Evolutionary conservation across 2,113 vertebrate species (phyloP).

Genomic region (Microtus pennsylvanicus): DNA sequence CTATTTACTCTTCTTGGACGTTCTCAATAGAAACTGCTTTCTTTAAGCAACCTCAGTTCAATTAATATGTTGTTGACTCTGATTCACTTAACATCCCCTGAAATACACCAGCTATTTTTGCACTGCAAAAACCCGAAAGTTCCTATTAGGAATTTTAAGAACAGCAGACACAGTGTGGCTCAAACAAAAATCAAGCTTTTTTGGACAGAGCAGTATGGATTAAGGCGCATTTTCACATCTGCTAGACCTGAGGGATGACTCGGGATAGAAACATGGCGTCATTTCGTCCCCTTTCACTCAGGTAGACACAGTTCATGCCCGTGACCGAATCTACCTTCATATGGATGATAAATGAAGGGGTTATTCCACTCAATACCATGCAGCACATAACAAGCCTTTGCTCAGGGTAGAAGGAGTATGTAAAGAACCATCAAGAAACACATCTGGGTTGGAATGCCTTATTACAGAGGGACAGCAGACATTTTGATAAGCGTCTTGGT

Average conservation of each 20-base stretch:
- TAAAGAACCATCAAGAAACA: not conserved
- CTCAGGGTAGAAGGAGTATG: not conserved
- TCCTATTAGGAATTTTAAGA: slow-evolving; percentile 42
- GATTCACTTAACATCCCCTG: slow-evolving; percentile 56
- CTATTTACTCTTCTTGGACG: slow-evolving; percentile 39
- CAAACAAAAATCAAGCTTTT: not conserved
- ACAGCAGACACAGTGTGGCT: not conserved
- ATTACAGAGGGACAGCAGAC: not conserved
- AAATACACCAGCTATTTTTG: slow-evolving; percentile 59
- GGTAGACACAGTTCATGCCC: not conserved
- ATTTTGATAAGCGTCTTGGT: not conserved
- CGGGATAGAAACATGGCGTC: too few relatives aligned
- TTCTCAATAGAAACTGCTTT: slow-evolving; percentile 62
- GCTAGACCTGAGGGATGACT: not conserved
- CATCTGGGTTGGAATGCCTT: not conserved
- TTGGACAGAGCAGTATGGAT: not conserved
- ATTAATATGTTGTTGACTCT: slow-evolving; percentile 49
- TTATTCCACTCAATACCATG: not conserved
- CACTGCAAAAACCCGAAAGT: slow-evolving; percentile 30
- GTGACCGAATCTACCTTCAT: not conserved
- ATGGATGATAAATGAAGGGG: not conserved
- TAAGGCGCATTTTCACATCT: not conserved
- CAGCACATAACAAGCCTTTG: not conserved
- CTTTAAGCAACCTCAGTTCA: slow-evolving; percentile 59
- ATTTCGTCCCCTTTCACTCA: not conserved